These are phyloP conservation scores for Plumapathes pennacea DNA, from an alignment of 92 coral and sea anemone genomes.

Conservation along the genomic window DNA sequence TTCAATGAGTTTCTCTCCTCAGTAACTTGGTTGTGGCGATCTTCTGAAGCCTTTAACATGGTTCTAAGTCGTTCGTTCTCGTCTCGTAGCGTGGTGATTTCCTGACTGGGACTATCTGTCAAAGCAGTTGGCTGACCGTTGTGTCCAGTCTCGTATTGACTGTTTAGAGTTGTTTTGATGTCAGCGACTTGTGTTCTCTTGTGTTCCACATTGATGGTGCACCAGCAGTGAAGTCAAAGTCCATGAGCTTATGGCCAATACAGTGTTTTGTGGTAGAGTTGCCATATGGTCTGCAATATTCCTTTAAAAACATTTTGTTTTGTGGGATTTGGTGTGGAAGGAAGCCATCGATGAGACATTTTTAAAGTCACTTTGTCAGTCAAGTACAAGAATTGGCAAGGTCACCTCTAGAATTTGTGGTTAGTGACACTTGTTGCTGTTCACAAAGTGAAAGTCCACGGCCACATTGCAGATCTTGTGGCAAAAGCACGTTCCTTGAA, in stretches of 20 bases:
- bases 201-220: conserved; percentile 19
- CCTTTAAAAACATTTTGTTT: conserved; percentile 4
- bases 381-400: neutral
- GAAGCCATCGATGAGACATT: neutral
- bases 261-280: conserved; percentile 30
- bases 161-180: too few relatives aligned
- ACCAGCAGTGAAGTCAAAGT: conserved; percentile 20
- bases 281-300: conserved; percentile 8
- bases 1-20: too few relatives aligned
- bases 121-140: too few relatives aligned
- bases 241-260: conserved; percentile 28
- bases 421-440: neutral
- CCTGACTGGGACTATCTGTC: too few relatives aligned
- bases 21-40: too few relatives aligned
- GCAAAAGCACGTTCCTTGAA: conserved; percentile 9
- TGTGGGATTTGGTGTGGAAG: conserved; percentile 7
- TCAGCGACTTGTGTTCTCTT: too few relatives aligned
- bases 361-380: neutral
- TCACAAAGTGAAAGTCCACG: neutral
- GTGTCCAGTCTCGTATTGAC: too few relatives aligned
- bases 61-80: too few relatives aligned
- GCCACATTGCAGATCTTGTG: conserved; percentile 6
- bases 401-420: neutral
- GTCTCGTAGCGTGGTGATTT: neutral
- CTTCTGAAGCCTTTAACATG: too few relatives aligned